phyloP scores from a whole-genome alignment of 1,140 invertebrate genomes.

The Ptiloglossa arizonensis region DNA sequence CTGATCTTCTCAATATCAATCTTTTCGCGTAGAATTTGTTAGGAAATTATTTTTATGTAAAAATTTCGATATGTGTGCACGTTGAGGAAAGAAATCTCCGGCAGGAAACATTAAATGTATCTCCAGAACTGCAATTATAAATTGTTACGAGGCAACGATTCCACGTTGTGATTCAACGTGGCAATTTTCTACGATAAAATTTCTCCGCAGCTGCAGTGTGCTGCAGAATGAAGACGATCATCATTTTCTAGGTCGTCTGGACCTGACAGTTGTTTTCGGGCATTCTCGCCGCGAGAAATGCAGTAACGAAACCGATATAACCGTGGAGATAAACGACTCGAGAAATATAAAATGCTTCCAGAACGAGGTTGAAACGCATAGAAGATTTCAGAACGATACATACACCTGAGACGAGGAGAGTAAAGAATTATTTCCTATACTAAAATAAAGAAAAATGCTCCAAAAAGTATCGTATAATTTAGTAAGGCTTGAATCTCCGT shows the following conservation, averaged over 20 bases:
- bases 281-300: conserved; percentile 38
- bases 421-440: too few species aligned
- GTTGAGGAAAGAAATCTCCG: not conserved
- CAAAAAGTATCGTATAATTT: not conserved
- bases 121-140: conserved; percentile 24
- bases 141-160: conserved; percentile 34
- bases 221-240: conserved; percentile 40
- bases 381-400: not conserved
- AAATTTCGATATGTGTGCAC: not conserved
- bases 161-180: not conserved
- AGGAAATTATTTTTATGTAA: not conserved
- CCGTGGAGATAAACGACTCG: conserved; percentile 3
- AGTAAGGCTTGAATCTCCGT: not conserved
- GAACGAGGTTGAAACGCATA: not conserved
- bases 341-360: not conserved
- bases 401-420: not conserved
- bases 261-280: conserved; percentile 51
- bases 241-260: conserved; percentile 49
- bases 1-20: not conserved
- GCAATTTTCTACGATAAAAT: conserved; percentile 46
- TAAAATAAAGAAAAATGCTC: not conserved
- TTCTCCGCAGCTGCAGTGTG: conserved; percentile 22
- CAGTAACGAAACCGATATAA: conserved; percentile 48
- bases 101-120: not conserved
- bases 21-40: not conserved